These are phyloP conservation scores for Diplodus puntazzo DNA, from an alignment of 2,797 vertebrate genomes.

Conservation along the genomic window DNA sequence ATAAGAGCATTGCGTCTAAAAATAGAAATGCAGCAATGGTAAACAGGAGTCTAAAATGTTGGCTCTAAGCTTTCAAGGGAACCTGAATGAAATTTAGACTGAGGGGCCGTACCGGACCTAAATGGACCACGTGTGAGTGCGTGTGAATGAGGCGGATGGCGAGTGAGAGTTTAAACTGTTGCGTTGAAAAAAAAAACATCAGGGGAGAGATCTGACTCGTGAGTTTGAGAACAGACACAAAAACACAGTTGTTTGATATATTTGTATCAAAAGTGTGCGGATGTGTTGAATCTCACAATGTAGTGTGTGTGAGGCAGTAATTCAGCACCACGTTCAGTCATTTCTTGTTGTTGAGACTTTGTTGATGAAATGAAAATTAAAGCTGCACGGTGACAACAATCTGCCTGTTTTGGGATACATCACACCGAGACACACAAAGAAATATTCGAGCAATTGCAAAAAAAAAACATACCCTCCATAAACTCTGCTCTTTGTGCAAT, in stretches of 20 bases:
- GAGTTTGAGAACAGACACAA: neutral
- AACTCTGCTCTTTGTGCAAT: neutral
- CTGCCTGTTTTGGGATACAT: neutral
- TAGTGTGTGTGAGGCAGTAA: neutral
- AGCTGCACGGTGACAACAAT: neutral
- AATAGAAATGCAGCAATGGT: conserved; percentile 82
- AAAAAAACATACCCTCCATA: neutral
- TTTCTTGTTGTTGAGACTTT: neutral
- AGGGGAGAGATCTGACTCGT: neutral
- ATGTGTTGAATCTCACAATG: neutral
- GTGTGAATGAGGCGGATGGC: conserved; percentile 19
- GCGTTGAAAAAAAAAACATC: conserved; percentile 20
- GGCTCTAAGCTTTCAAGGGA: conserved; percentile 70
- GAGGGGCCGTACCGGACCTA: conserved; percentile 30
- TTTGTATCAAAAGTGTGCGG: neutral
- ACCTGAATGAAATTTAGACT: conserved; percentile 70
- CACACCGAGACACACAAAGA: neutral
- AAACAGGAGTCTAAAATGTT: conserved; percentile 74
- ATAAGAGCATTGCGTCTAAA: conserved; percentile 79
- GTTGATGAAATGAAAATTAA: neutral
- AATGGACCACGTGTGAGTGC: conserved; percentile 36
- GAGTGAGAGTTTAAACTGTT: conserved; percentile 28
- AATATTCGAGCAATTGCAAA: neutral
- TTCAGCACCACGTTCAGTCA: conserved; percentile 1
- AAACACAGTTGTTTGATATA: neutral